Percentiles rank a stretch among this genome's conserved stretches.
phyloP scores from a whole-genome alignment of 2,113 vertebrate species.

The Hymenochirus boettgeri region DNA sequence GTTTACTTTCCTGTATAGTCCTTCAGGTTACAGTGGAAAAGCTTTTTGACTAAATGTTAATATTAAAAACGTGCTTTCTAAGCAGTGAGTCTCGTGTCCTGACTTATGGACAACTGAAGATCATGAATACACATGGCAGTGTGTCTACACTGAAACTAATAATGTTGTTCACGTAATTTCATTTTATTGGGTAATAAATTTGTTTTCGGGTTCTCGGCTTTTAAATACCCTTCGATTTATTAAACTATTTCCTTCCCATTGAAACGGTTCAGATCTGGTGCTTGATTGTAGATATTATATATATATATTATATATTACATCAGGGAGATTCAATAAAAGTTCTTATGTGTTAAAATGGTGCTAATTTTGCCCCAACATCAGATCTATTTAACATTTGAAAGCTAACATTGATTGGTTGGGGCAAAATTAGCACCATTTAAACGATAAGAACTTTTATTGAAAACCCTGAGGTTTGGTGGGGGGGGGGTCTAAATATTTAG shows the following conservation, averaged over 20 bases:
- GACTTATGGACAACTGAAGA: constrained; percentile 1
- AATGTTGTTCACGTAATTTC: background rate
- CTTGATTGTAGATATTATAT: too few relatives aligned
- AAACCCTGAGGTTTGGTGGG: too few relatives aligned
- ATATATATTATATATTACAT: too few relatives aligned
- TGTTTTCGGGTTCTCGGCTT: constrained; percentile 37
- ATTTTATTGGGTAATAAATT: constrained; percentile 8
- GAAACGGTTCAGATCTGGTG: too few relatives aligned
- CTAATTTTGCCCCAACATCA: too few relatives aligned
- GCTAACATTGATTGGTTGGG: too few relatives aligned
- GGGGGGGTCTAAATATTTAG: too few relatives aligned
- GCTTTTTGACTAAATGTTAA: background rate
- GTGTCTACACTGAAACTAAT: background rate
- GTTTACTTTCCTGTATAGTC: constrained; percentile 4
- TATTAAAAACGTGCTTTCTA: background rate
- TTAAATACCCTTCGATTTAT: background rate
- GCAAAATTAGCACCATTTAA: too few relatives aligned
- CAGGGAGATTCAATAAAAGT: too few relatives aligned
- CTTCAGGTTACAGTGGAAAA: background rate
- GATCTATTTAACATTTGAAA: too few relatives aligned
- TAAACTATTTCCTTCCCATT: background rate
- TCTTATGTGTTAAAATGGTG: too few relatives aligned
- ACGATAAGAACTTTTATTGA: too few relatives aligned
- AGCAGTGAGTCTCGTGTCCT: background rate
- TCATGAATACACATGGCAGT: background rate